phyloP scores from a whole-genome alignment of 2,797 vertebrate species.

The Podargus strigoides region DNA sequence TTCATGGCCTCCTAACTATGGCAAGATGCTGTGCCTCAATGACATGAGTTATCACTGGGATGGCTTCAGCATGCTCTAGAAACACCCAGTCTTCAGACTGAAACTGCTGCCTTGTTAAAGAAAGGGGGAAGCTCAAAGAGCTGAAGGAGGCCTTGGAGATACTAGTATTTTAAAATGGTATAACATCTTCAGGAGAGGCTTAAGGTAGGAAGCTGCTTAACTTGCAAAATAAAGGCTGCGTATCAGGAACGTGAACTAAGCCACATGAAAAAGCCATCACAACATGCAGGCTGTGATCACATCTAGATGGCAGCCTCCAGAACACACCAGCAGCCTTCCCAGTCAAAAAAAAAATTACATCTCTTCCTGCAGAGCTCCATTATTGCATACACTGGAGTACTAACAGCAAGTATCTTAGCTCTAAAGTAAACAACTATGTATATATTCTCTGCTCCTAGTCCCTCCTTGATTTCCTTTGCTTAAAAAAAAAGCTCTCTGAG shows the following conservation, averaged over 20 bases:
- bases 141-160: neutral
- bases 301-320: neutral
- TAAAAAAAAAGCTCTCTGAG: slow-evolving; percentile 20
- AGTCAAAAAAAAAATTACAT: neutral
- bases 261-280: neutral
- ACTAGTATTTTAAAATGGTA: neutral
- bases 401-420: neutral
- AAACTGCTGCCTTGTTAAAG: neutral
- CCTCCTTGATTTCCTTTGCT: neutral
- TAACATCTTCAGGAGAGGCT: neutral
- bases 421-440: neutral
- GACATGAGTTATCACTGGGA: neutral
- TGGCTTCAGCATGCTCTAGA: neutral
- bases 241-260: neutral
- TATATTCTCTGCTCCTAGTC: neutral
- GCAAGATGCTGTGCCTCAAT: neutral
- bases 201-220: neutral
- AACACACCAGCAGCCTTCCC: neutral
- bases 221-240: neutral
- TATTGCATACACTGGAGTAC: neutral
- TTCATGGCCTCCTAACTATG: neutral
- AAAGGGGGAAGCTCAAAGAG: neutral
- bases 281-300: neutral
- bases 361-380: neutral
- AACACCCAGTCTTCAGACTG: neutral